Conservation (phyloP, 2,113 vertebrate genomes). For the Philantomba maxwellii region DNA sequence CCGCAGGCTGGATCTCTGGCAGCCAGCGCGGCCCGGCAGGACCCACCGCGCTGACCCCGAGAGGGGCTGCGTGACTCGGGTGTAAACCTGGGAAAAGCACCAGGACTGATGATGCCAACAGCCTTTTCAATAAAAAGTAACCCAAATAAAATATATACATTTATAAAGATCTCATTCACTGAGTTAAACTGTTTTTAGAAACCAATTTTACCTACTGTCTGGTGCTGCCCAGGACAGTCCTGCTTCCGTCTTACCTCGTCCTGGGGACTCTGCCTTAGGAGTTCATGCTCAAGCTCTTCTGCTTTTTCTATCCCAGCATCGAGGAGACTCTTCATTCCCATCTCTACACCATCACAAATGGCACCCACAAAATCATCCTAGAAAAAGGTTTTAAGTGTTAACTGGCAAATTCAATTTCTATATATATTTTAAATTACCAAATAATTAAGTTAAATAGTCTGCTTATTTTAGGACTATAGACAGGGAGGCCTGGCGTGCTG, state of each 20-base stretch:
- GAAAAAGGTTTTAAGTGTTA: constrained; percentile 30
- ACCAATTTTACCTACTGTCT: no score
- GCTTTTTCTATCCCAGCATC: constrained; percentile 77
- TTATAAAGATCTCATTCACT: background rate
- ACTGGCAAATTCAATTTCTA: background rate
- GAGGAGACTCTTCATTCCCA: constrained; percentile 83
- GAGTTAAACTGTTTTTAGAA: background rate
- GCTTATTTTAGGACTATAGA: background rate
- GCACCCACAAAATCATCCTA: constrained; percentile 74
- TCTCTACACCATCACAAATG: constrained; percentile 79
- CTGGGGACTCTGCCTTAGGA: constrained; percentile 74
- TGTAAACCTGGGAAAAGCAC: background rate
- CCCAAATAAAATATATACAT: background rate
- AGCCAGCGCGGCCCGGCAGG: fast-evolving
- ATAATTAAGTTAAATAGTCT: background rate
- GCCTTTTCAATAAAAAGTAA: background rate
- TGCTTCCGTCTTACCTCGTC: constrained; percentile 78
- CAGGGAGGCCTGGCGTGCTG: no score
- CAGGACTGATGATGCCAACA: background rate
- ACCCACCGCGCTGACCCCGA: fast-evolving
- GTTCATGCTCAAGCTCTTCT: constrained; percentile 77
- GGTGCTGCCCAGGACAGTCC: background rate
- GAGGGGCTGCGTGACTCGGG: background rate
- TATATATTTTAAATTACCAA: background rate
- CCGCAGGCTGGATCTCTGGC: no score